These are phyloP conservation scores for Tachina grossa DNA, from an alignment of 2,888 invertebrate genomes.

Conservation along the genomic window DNA sequence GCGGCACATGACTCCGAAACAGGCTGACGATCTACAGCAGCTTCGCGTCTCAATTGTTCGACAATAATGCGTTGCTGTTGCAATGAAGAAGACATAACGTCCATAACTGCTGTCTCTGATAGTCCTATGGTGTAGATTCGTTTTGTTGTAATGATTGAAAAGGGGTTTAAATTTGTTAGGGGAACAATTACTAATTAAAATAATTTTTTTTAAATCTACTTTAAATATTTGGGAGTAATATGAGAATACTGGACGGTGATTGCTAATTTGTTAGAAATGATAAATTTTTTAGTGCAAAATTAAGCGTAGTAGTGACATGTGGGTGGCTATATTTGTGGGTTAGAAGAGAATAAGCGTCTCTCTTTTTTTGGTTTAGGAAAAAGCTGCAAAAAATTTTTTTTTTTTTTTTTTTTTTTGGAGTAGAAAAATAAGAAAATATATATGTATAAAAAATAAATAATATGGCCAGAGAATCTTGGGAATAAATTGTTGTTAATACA, in stretches of 20 bases:
- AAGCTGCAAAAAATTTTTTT: conserved; percentile 17
- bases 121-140: conserved; percentile 88
- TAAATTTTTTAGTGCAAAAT: conserved; percentile 59
- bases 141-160: conserved; percentile 44
- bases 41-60: conserved; percentile 96
- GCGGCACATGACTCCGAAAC: conserved; percentile 96
- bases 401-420: neutral
- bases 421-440: conserved; percentile 51
- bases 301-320: conserved; percentile 38
- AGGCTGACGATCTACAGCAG: conserved; percentile 92
- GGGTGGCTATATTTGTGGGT: conserved; percentile 1
- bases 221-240: conserved; percentile 5
- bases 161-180: conserved; percentile 33
- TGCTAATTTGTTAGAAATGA: conserved; percentile 51
- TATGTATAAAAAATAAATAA: conserved; percentile 43
- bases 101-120: conserved; percentile 95
- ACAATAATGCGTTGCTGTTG: conserved; percentile 96
- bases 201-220: conserved; percentile 32
- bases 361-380: conserved; percentile 45
- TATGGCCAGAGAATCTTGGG: conserved; percentile 24
- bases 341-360: conserved; percentile 17
- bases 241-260: conserved; percentile 22
- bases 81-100: conserved; percentile 96
- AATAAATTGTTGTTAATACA: conserved; percentile 3
- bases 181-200: conserved; percentile 23